Conservation (phyloP, 2,888 invertebrate species). For the Napeogenes sylphis region DNA sequence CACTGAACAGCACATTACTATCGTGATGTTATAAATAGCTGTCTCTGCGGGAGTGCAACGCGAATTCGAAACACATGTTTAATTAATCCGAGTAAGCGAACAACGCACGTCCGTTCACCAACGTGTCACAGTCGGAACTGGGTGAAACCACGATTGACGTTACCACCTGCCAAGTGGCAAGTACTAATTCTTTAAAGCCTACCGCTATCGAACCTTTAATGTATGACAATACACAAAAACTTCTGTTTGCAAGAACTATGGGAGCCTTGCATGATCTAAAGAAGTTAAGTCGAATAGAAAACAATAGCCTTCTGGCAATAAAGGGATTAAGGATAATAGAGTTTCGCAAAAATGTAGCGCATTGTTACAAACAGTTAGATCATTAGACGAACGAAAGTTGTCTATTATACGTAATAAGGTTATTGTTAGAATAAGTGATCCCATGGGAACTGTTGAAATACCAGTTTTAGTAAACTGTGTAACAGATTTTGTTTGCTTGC, state of each 20-base stretch:
- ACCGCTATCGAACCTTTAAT: constrained; percentile 1
- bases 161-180: neutral
- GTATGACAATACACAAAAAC: too few relatives aligned
- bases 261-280: too few relatives aligned
- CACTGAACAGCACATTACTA: neutral
- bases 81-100: neutral
- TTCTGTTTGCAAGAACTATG: too few relatives aligned
- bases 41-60: neutral
- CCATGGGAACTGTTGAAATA: too few relatives aligned
- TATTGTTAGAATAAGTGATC: too few relatives aligned
- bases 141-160: constrained; percentile 34
- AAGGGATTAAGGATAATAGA: constrained; percentile 17
- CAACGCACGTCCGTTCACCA: constrained; percentile 17
- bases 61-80: neutral
- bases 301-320: constrained; percentile 8
- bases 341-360: constrained; percentile 18
- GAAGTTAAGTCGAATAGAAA: too few relatives aligned
- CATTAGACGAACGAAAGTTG: constrained; percentile 11
- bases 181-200: constrained; percentile 32
- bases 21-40: neutral
- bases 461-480: too few relatives aligned
- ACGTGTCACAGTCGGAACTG: constrained; percentile 44
- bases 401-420: too few relatives aligned
- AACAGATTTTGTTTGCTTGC: too few relatives aligned
- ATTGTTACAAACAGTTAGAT: constrained; percentile 18